Conservation (phyloP, 1,140 invertebrate genomes). For the Battus philenor region DNA sequence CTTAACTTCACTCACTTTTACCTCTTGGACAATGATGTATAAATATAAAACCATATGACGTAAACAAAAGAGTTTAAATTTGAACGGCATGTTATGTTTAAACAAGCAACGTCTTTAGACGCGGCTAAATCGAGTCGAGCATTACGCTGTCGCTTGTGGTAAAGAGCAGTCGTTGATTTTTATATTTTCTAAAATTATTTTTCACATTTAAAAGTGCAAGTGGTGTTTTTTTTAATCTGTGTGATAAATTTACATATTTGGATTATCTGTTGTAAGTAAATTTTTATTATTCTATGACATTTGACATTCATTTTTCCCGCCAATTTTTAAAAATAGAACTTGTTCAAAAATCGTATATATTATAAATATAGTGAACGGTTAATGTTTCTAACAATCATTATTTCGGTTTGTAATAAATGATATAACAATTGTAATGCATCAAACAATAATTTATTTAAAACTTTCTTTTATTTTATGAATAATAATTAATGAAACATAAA, state of each 20-base stretch:
- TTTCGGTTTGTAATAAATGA: too few species aligned
- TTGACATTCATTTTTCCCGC: background rate
- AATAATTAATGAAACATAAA: too few species aligned
- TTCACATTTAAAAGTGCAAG: background rate
- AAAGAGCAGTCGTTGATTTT: constrained; percentile 1
- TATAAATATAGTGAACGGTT: too few species aligned
- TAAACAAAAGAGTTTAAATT: background rate
- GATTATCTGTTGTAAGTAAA: constrained; percentile 2
- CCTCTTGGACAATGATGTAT: too few species aligned
- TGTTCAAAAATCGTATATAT: too few species aligned
- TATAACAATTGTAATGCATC: too few species aligned
- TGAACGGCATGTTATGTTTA: background rate
- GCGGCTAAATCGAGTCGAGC: constrained; percentile 3
- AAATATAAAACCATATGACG: too few species aligned
- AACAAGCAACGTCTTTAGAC: constrained; percentile 4
- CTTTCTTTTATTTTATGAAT: too few species aligned
- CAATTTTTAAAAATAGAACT: too few species aligned
- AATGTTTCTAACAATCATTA: too few species aligned
- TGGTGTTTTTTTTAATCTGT: constrained; percentile 2
- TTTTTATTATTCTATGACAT: background rate
- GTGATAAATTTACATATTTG: background rate
- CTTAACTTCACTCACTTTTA: constrained; percentile 10
- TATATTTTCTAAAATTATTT: constrained; percentile 1
- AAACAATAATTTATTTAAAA: too few species aligned
- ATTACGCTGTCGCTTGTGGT: constrained; percentile 4